Conservation (phyloP, 2,888 invertebrate genomes). For the Oxystoma pomonae region DNA sequence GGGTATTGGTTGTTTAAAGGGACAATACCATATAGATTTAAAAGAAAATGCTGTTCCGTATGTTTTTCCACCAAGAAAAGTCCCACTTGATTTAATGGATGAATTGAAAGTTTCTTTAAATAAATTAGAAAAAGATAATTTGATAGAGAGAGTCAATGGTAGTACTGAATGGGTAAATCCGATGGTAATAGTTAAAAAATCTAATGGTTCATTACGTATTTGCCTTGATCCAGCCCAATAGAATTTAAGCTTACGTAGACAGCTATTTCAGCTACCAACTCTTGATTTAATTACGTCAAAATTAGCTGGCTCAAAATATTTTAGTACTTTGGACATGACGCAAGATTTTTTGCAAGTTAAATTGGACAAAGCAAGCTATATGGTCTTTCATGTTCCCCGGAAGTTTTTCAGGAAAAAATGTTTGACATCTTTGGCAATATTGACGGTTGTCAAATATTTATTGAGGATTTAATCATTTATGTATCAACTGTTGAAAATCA, state of each 20-base stretch:
- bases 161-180: slow-evolving; percentile 1
- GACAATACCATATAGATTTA: not conserved
- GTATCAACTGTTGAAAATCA: too few species aligned
- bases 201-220: not conserved
- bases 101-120: not conserved
- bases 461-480: too few species aligned
- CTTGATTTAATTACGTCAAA: not conserved
- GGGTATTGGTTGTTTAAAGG: not conserved
- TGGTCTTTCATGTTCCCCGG: too few species aligned
- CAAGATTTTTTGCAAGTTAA: not conserved
- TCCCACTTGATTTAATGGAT: not conserved
- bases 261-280: not conserved
- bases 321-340: not conserved
- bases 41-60: not conserved
- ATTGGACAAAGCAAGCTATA: slow-evolving; percentile 1
- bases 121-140: not conserved
- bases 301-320: not conserved
- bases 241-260: not conserved
- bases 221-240: not conserved
- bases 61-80: not conserved
- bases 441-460: too few species aligned
- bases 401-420: too few species aligned
- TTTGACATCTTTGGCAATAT: too few species aligned
- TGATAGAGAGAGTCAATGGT: not conserved
- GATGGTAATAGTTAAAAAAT: slow-evolving; percentile 1